Evolutionary conservation across 2,797 vertebrate species (phyloP).

Genomic region (Ptychobarbus kaznakovi): DNA sequence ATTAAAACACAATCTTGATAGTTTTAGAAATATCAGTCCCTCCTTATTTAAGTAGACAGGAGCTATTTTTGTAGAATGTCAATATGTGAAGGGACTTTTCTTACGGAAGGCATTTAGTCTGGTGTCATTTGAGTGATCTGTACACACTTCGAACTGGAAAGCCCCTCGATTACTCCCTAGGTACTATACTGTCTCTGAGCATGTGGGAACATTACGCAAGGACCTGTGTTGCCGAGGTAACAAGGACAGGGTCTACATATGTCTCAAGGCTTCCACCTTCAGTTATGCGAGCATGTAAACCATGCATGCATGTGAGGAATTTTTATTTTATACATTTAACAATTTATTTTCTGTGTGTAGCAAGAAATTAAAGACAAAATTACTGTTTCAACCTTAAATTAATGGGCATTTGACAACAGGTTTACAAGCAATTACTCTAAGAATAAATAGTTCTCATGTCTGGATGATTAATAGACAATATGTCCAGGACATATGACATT

Average conservation of each 20-base stretch:
- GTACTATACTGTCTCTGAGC: conserved; percentile 68
- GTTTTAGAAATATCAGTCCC: not conserved
- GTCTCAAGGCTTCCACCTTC: conserved; percentile 74
- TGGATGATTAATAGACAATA: not conserved
- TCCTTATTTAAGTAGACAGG: not conserved
- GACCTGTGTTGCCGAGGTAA: conserved; percentile 80
- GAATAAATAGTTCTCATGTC: conserved; percentile 1
- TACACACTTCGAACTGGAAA: not conserved
- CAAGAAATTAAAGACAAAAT: not conserved
- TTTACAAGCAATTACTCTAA: not conserved
- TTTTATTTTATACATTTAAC: not conserved
- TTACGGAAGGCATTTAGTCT: not conserved
- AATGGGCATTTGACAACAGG: not conserved
- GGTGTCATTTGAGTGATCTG: not conserved
- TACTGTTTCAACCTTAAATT: not conserved
- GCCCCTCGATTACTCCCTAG: conserved; percentile 48
- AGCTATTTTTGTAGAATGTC: not conserved
- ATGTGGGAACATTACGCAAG: conserved; percentile 81
- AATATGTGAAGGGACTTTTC: conserved; percentile 12
- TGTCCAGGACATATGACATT: not conserved
- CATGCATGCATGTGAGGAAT: conserved; percentile 1
- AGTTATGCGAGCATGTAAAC: conserved; percentile 4
- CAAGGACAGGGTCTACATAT: conserved; percentile 76
- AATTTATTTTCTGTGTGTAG: not conserved
- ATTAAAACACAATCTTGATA: not conserved